Evolutionary conservation across 2,888 invertebrate genomes (phyloP), one percentile per base, ranked within the genome.

Genomic region (Drosophila paranaensis): DNA sequence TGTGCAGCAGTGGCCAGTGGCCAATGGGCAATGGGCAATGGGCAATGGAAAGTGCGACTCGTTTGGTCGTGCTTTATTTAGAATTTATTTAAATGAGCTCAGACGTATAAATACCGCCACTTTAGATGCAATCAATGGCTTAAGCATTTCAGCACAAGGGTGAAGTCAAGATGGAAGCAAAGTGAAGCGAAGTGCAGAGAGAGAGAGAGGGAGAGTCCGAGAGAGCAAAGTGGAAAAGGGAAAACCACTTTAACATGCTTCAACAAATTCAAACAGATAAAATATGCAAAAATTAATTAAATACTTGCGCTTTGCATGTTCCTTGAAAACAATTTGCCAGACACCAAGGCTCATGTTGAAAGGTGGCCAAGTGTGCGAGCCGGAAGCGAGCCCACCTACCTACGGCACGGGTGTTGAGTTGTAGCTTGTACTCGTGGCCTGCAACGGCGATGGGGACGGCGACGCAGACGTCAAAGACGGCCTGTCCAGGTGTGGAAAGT

Each of bases 301-400:
- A 87, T 90, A 90, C 90, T 88, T 85, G 88, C 90, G 86, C 86
- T 86, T 86, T 90, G 89, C 90, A 90, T 86, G 90, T 88, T 85
- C 88, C 90, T 88, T 85, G 90, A 87, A 87, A 87, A 90, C 86
- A 90, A 90, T 90, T 87, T 87, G 88, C 88, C 90, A 90, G 89
- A 89, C 89, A 90, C 88, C 89, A 88, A 90, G 90, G 90, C 85
- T 86, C 90, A 90, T 87, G 88, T 87, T 81, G 85, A 89, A 77
- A 83, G 88, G 90, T 90, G 90, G 80, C 74, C 75, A 71, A 79
- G 79, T 79, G 82, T 79, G 65, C 82, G 71, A 79, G 74, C 79
- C 88, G 82, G 79, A 79, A 82, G 75, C 67, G 11, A 66, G 68
- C 74, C 60, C 56, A 71, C 77, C 71, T 65, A 66, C 74, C 57